Conservation (phyloP, 2,888 invertebrate genomes). For the Melipona bicolor region DNA sequence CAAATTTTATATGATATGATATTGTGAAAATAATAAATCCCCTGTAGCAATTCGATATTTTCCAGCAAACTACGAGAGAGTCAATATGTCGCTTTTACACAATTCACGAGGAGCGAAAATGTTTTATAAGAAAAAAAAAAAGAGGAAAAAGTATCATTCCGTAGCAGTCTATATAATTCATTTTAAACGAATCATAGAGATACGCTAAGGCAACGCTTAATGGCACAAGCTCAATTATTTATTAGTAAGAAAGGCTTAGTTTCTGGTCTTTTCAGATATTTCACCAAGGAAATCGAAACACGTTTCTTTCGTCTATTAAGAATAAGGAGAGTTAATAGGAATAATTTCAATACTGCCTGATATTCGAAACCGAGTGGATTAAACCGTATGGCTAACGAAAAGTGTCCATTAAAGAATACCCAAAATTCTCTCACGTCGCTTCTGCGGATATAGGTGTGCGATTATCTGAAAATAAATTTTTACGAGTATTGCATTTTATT, state of each 20-base stretch:
- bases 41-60: slow-evolving; percentile 9
- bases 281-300: slow-evolving; percentile 36
- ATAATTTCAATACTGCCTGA: slow-evolving; percentile 48
- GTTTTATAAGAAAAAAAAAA: slow-evolving; percentile 3
- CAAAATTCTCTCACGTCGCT: slow-evolving; percentile 2
- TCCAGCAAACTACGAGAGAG: not conserved
- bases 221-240: slow-evolving; percentile 47
- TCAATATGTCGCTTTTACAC: slow-evolving; percentile 22
- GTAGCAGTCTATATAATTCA: slow-evolving; percentile 19
- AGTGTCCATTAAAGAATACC: not conserved
- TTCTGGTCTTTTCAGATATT: slow-evolving; percentile 45
- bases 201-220: slow-evolving; percentile 44
- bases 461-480: slow-evolving; percentile 14
- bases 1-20: too few relatives aligned
- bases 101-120: slow-evolving; percentile 3
- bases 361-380: slow-evolving; percentile 33
- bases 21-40: not conserved
- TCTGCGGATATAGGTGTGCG: slow-evolving; percentile 20
- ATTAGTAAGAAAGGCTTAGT: slow-evolving; percentile 21
- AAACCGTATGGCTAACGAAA: slow-evolving; percentile 7
- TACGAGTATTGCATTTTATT: slow-evolving; percentile 3
- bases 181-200: slow-evolving; percentile 27
- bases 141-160: slow-evolving; percentile 4
- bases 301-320: slow-evolving; percentile 36
- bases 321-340: slow-evolving; percentile 29